Base-by-base conservation (phyloP, 2,797 vertebrate species). In the Melanotaenia nigrans region DNA sequence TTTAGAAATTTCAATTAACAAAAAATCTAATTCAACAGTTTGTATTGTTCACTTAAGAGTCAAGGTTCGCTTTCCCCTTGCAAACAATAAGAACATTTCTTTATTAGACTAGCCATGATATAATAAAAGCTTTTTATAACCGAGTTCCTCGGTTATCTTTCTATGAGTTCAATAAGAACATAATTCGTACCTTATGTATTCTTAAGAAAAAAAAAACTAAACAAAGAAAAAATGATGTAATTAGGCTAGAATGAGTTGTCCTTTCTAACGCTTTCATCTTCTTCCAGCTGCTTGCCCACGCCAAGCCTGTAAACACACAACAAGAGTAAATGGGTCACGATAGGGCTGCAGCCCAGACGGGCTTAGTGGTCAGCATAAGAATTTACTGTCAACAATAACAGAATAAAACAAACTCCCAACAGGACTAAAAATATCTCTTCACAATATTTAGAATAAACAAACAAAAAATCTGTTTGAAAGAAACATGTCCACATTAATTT, bases 161-260 rank as follows among this genome's bases (percentile, higher is more conserved):
- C 28, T 30, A 30, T 30, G 28, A 30, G 28, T 30, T 30, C 89
- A 86, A 90, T 92, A 89, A 93, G 92, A 86, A 64, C 81, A 89
- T 93, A 84, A 93, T 94, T 91, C 92, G 87, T 88, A 93, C 90
- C 88, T 87, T 83, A 90, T 91, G 89, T 87, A 89, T 92, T 93
- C 88, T 72, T 86, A 56, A n/a, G 61, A 53, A 49, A 57, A 58
- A n/a, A 63, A 42, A 32, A 59, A 61, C 73, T 89, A 83, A 42
- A 45, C 18, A 18, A 45, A 47, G 7, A 47, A n/a, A 47, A 8
- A 68, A 87, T 85, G 80, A 78, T 86, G 91, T 93, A 87, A 93
- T 92, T 89, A 90, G 83, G 77, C 69, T 81, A 89, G 85, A 93
- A 89, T 92, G 88, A 86, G 87, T 87, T 92, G 88, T 91, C 90